Percentiles rank a stretch among this genome's conserved stretches.
Evolutionary conservation across 1,140 invertebrate species (phyloP).

Genomic region (Aphelenchoides fujianensis): DNA sequence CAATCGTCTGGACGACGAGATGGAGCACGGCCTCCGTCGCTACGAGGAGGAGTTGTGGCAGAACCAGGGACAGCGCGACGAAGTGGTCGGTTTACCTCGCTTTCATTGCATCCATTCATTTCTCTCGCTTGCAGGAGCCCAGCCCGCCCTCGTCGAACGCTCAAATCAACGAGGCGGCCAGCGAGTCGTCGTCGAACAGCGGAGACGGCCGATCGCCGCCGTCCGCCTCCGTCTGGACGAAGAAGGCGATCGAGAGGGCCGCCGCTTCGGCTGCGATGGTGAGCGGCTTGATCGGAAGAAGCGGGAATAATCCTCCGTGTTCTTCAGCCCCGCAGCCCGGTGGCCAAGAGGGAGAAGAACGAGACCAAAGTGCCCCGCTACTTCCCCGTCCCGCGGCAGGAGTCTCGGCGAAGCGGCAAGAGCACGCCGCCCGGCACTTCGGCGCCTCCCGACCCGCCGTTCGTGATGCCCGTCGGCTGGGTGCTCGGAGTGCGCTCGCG

Average conservation of each 20-base stretch:
- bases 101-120: neutral
- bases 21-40: slow-evolving; percentile 88
- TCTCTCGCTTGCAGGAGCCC: neutral
- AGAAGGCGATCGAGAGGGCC: slow-evolving; percentile 57
- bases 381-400: slow-evolving; percentile 74
- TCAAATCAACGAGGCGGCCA: slow-evolving; percentile 38
- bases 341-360: slow-evolving; percentile 51
- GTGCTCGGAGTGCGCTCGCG: slow-evolving; percentile 79
- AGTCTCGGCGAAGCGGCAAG: slow-evolving; percentile 15
- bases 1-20: slow-evolving; percentile 85
- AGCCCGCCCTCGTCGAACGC: neutral
- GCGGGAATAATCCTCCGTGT: slow-evolving; percentile 7
- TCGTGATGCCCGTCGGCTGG: slow-evolving; percentile 95
- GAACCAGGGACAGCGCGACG: slow-evolving; percentile 23
- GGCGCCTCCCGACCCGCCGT: slow-evolving; percentile 71
- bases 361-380: slow-evolving; percentile 74
- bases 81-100: neutral
- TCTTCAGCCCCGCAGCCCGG: slow-evolving; percentile 54
- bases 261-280: slow-evolving; percentile 59
- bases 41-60: slow-evolving; percentile 87
- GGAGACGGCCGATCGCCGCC: slow-evolving; percentile 5
- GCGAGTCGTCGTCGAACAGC: slow-evolving; percentile 35
- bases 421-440: neutral
- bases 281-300: neutral
- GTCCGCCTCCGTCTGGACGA: slow-evolving; percentile 51